A percentile compares a stretch with the other conserved stretches of the same genome.
Conservation (phyloP, 2,113 vertebrate species). For the Tretioscincus oriximinensis region DNA sequence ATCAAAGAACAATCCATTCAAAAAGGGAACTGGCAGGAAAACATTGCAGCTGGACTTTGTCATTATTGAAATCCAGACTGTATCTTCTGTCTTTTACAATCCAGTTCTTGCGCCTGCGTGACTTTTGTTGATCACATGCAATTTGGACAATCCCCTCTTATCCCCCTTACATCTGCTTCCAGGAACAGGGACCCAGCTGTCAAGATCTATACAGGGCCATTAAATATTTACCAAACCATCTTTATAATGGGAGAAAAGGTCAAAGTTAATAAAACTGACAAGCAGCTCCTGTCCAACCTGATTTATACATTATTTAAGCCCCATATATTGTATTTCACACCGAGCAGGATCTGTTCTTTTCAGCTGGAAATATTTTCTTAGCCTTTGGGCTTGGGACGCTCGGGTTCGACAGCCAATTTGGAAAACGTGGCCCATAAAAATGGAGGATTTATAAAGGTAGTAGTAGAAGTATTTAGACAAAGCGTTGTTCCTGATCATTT, state of each 20-base stretch:
- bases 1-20: conserved; percentile 10
- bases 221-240: conserved; percentile 78
- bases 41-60: neutral
- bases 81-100: conserved; percentile 36
- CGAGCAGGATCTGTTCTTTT: conserved; percentile 30
- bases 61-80: conserved; percentile 4
- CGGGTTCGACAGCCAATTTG: conserved; percentile 36
- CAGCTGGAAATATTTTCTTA: conserved; percentile 47
- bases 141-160: neutral
- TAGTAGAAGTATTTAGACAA: neutral
- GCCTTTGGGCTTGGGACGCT: conserved; percentile 42
- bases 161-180: conserved; percentile 46
- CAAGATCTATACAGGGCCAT: conserved; percentile 77
- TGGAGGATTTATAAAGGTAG: neutral
- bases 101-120: conserved; percentile 45
- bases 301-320: conserved; percentile 77
- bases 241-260: conserved; percentile 79
- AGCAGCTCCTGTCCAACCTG: conserved; percentile 69
- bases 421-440: conserved; percentile 45
- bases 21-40: conserved; percentile 13
- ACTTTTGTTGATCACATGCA: conserved; percentile 64
- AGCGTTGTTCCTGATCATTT: neutral
- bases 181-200: conserved; percentile 66
- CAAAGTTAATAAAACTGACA: conserved; percentile 83
- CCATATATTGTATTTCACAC: conserved; percentile 53